A percentile compares a stretch with the other conserved stretches of the same genome.
Evolutionary conservation across 1,140 invertebrate genomes (phyloP).

Genomic region (Drosophila punjabiensis): DNA sequence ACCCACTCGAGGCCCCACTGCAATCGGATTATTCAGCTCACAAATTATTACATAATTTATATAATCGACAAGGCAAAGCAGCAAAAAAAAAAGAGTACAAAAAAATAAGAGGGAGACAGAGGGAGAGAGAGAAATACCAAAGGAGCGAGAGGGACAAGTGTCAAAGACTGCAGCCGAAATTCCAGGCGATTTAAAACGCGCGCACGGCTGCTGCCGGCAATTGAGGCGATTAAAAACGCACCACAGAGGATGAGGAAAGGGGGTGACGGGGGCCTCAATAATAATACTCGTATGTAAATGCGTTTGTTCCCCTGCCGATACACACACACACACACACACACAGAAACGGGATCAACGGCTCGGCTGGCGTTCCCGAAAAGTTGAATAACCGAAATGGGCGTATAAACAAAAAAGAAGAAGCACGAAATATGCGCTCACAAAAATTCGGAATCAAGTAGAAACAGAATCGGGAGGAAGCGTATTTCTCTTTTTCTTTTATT

Average conservation of each 20-base stretch:
- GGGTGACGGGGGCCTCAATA: conserved; percentile 27
- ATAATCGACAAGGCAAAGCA: conserved; percentile 31
- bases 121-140: no score
- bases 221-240: conserved; percentile 60
- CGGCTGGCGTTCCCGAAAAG: conserved; percentile 72
- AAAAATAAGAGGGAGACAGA: not conserved
- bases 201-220: conserved; percentile 33
- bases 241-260: not conserved
- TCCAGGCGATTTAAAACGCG: conserved; percentile 57
- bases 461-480: not conserved
- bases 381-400: conserved; percentile 82
- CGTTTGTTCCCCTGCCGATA: conserved; percentile 71
- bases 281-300: conserved; percentile 69
- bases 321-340: conserved; percentile 44
- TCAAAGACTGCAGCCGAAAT: conserved; percentile 60
- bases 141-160: conserved; percentile 31
- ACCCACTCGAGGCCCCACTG: conserved; percentile 15
- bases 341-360: conserved; percentile 75
- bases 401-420: conserved; percentile 62
- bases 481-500: conserved; percentile 6
- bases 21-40: conserved; percentile 30
- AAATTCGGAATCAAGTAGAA: conserved; percentile 25
- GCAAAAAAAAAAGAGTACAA: not conserved
- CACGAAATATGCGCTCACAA: conserved; percentile 6
- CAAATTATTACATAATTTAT: conserved; percentile 67